Base-by-base conservation (phyloP, 2,888 invertebrate species). In the Abscondita cerata region DNA sequence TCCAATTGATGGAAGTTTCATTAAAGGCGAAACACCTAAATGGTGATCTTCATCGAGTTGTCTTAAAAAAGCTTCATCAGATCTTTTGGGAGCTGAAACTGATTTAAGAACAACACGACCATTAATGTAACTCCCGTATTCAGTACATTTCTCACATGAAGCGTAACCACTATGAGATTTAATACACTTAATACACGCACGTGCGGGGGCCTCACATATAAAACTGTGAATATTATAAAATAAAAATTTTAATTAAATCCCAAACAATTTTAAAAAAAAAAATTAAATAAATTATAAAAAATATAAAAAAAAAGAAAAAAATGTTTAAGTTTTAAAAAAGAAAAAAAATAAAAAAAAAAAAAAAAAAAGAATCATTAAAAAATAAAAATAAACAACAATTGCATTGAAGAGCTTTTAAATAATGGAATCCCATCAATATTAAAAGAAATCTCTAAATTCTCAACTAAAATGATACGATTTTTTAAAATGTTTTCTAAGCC, bases 91-190 rank as follows among this genome's bases (percentile, higher is more conserved):
- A 36, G 58, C 53, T 33, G 40, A 38, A 33, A 25, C 41, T 31
- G 36, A 33, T 25, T 41, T 33, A 15, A 57, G 34, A 38, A 57
- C 41, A 3, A 57, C 40, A 44, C 61, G 15, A 3, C 47, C 18
- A 6, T 51, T 52, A 34, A 57, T 20, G 44, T 57, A 59, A 18
- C 54, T 51, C 31, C 55, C 59, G 6, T 46, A 34, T 5, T n/a
- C 54, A 12, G 34, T 65, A 34, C 55, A 56, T 40, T 61, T 64
- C 20, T 60, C 60, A 47, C 60, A 64, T 15, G 44, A 25, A 1
- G 52, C 51, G 56, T 62, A 65, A n/a, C 65, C 65, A 12, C 46
- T 52, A 52, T 65, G 65, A n/a, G 58, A 52, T 40, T 65, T 65
- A 9, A 52, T 52, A 40, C 52, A 52, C 51, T 63, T 55, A n/a